Evolutionary conservation across 2,797 vertebrate species (phyloP).

Genomic region (Takifugu rubripes): DNA sequence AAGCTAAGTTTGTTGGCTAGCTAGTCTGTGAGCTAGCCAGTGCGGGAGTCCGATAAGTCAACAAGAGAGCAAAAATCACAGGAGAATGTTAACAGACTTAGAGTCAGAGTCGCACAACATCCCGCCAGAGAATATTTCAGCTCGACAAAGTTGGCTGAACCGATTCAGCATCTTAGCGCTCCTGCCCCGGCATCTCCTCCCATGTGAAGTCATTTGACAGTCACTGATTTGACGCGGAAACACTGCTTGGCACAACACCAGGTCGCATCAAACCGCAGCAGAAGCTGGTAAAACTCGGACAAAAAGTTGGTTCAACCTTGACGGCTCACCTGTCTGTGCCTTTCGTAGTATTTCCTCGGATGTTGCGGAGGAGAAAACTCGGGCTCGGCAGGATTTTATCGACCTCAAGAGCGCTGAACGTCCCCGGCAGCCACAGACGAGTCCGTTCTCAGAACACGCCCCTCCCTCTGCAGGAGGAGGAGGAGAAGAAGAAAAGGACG

Average conservation of each 20-base stretch:
- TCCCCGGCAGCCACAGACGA: conserved; percentile 50
- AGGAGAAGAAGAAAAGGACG: not conserved
- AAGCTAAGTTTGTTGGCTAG: conserved; percentile 45
- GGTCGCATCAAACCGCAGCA: not conserved
- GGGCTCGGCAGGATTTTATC: conserved; percentile 31
- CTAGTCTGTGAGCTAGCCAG: conserved; percentile 24
- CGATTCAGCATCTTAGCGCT: conserved; percentile 35
- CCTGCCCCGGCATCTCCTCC: conserved; percentile 51
- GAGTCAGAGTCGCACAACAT: too few species aligned
- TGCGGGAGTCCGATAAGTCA: conserved; percentile 4
- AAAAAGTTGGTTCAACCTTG: not conserved
- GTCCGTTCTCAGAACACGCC: conserved; percentile 26
- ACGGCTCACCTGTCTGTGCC: conserved; percentile 46
- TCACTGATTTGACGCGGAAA: conserved; percentile 30
- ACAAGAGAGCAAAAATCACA: too few species aligned
- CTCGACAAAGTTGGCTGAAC: too few species aligned
- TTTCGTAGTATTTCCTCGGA: conserved; percentile 1
- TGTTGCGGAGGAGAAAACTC: conserved; percentile 8
- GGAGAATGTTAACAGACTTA: too few species aligned
- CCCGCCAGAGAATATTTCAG: too few species aligned
- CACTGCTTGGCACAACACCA: conserved; percentile 27
- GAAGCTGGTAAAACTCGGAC: not conserved
- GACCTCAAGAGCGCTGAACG: conserved; percentile 37
- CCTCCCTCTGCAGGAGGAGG: conserved; percentile 29
- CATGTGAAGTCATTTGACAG: conserved; percentile 61